These are phyloP conservation scores for Ctenomys sociabilis DNA, from an alignment of 2,113 vertebrate genomes.

Conservation along the genomic window DNA sequence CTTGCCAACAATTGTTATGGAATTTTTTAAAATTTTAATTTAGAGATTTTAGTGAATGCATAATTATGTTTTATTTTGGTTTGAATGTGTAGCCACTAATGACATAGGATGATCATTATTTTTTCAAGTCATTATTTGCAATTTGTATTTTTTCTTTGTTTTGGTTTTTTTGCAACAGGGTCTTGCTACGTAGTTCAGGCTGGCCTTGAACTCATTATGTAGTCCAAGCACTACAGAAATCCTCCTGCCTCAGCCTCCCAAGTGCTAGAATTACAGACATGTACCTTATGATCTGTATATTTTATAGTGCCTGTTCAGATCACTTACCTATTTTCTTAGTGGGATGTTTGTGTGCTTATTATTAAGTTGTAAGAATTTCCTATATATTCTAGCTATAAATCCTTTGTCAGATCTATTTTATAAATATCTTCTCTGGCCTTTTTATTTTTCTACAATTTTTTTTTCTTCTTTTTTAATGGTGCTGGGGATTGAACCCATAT, in stretches of 20 bases:
- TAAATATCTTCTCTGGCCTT: background rate
- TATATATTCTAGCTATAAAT: background rate
- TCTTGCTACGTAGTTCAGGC: background rate
- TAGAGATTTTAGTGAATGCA: background rate
- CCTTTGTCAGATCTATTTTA: background rate
- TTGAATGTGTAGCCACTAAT: background rate
- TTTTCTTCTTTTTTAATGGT: background rate
- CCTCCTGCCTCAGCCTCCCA: background rate
- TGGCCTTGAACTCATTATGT: background rate
- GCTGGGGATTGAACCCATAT: background rate
- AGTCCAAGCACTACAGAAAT: background rate
- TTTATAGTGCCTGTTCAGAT: background rate
- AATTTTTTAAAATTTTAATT: background rate
- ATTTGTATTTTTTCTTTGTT: background rate
- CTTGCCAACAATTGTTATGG: background rate
- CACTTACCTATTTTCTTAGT: background rate
- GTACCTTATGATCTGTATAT: background rate
- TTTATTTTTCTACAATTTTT: background rate
- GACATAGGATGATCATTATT: background rate
- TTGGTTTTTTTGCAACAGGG: background rate
- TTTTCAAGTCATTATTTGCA: conserved; percentile 4
- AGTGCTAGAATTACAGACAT: background rate
- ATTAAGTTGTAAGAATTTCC: background rate
- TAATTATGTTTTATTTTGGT: background rate
- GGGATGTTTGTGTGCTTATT: background rate